Percentiles rank a stretch among this genome's conserved stretches.
Evolutionary conservation across 2,113 vertebrate genomes (phyloP).

Genomic region (Delphinus delphis): DNA sequence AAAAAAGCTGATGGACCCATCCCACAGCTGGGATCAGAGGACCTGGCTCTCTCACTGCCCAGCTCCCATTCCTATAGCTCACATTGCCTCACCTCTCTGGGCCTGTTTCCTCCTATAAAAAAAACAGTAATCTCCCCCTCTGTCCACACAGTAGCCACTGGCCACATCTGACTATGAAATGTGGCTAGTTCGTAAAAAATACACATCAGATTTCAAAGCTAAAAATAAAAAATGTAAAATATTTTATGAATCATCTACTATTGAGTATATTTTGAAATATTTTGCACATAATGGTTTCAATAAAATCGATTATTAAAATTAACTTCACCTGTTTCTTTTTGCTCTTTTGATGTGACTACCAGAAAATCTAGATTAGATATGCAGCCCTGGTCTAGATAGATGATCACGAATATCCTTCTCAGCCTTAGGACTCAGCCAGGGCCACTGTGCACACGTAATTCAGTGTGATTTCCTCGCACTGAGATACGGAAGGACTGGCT

Average conservation of each 20-base stretch:
- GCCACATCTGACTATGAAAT: neutral
- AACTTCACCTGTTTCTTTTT: neutral
- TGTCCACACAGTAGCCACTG: neutral
- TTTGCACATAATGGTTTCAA: neutral
- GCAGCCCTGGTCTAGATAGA: neutral
- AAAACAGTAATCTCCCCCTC: neutral
- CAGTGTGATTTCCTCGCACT: neutral
- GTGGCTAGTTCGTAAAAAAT: neutral
- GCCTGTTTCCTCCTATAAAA: neutral
- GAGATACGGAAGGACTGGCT: neutral
- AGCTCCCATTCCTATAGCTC: neutral
- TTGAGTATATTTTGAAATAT: neutral
- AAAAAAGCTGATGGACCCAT: neutral
- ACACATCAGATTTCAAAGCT: neutral
- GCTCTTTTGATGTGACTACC: neutral
- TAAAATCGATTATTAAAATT: neutral
- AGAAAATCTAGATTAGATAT: neutral
- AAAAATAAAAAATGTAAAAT: neutral
- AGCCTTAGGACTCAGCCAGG: neutral
- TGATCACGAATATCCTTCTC: neutral
- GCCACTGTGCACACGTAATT: neutral
- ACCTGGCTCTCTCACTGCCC: neutral
- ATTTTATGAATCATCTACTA: neutral
- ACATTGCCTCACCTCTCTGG: neutral
- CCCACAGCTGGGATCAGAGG: neutral